phyloP scores from a whole-genome alignment of 1,140 invertebrate genomes.

The Tetraneura akinire region DNA sequence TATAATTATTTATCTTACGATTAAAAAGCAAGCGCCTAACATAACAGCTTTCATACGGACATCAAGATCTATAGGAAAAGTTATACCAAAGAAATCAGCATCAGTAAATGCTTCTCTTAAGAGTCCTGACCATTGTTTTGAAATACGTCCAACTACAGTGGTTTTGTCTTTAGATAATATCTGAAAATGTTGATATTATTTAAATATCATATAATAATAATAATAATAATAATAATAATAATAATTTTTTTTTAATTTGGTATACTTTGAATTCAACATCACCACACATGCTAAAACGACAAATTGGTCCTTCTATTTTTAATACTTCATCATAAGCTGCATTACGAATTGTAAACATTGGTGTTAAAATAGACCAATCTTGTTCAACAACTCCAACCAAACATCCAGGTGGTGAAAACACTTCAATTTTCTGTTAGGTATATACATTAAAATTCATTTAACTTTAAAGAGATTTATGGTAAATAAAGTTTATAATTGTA shows the following conservation, averaged over 20 bases:
- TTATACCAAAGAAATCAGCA: slow-evolving; percentile 76
- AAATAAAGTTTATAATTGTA: slow-evolving; percentile 56
- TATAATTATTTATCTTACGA: slow-evolving; percentile 64
- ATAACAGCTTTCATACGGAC: slow-evolving; percentile 80
- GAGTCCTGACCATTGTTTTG: slow-evolving; percentile 75
- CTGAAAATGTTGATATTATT: slow-evolving; percentile 58
- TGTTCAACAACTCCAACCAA: slow-evolving; percentile 79
- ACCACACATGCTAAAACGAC: slow-evolving; percentile 77
- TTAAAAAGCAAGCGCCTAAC: slow-evolving; percentile 73
- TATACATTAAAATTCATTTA: not conserved
- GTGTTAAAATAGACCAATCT: slow-evolving; percentile 80
- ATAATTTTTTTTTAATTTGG: not conserved
- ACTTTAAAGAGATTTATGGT: not conserved
- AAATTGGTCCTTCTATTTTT: slow-evolving; percentile 81
- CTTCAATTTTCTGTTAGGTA: slow-evolving; percentile 65
- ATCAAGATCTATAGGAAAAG: slow-evolving; percentile 78
- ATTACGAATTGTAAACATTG: slow-evolving; percentile 79
- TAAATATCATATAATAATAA: not conserved
- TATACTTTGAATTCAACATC: slow-evolving; percentile 71
- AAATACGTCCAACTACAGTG: slow-evolving; percentile 72
- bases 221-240: not conserved
- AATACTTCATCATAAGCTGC: slow-evolving; percentile 75
- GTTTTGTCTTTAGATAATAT: slow-evolving; percentile 68
- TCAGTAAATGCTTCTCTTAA: slow-evolving; percentile 73
- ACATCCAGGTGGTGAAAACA: slow-evolving; percentile 71